Percentiles rank a stretch among this genome's conserved stretches.
phyloP scores from a whole-genome alignment of 2,888 invertebrate species.

The Eupithecia abbreviata region DNA sequence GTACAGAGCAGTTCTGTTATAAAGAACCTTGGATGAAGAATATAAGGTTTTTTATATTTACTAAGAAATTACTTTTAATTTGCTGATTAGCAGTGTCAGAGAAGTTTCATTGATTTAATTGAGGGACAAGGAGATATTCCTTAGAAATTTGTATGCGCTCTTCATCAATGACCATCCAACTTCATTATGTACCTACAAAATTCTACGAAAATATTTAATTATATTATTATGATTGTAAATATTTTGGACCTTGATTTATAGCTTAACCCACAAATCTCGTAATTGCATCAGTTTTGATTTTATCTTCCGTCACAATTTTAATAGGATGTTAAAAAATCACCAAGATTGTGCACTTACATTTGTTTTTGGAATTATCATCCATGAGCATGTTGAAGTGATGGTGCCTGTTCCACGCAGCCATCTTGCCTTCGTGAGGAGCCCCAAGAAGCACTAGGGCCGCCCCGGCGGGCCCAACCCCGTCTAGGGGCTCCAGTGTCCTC shows the following conservation, averaged over 20 bases:
- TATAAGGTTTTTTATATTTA: background rate
- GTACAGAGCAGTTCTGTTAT: background rate
- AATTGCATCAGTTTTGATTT: background rate
- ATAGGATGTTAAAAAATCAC: background rate
- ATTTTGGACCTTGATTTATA: too few species aligned
- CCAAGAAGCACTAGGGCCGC: slow-evolving; percentile 84
- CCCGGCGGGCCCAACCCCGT: slow-evolving; percentile 85
- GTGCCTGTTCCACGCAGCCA: slow-evolving; percentile 90
- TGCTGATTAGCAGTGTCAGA: background rate
- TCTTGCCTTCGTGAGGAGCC: slow-evolving; percentile 85
- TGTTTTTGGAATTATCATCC: slow-evolving; percentile 88
- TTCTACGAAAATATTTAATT: background rate
- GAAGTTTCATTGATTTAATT: background rate
- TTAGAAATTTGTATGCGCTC: background rate
- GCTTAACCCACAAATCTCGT: too few species aligned
- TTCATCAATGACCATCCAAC: background rate
- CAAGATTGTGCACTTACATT: slow-evolving; percentile 80
- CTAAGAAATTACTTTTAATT: background rate
- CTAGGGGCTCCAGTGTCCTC: slow-evolving; percentile 86
- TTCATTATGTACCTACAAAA: background rate
- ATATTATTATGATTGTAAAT: too few species aligned
- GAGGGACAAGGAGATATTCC: background rate
- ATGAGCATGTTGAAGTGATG: slow-evolving; percentile 88
- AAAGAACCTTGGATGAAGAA: too few species aligned
- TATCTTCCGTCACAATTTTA: background rate